A percentile compares a stretch with the other conserved stretches of the same genome.
Evolutionary conservation across 1,140 invertebrate genomes (phyloP).

Genomic region (Agrilus planipennis): DNA sequence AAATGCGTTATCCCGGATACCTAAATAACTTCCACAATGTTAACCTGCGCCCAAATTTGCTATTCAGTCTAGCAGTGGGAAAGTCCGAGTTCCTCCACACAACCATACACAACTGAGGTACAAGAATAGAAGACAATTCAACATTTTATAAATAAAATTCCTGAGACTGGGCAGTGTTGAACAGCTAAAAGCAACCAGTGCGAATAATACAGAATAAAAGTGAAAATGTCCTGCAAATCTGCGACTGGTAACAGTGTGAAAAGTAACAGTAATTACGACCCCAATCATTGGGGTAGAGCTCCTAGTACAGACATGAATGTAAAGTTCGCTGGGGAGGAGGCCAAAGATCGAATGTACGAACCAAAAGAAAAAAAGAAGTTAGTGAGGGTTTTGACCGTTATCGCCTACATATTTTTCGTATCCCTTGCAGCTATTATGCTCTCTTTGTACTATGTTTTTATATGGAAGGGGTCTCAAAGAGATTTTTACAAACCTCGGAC

Average conservation of each 20-base stretch:
- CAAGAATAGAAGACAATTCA: no score
- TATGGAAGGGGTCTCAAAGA: conserved; percentile 59
- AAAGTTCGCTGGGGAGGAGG: conserved; percentile 60
- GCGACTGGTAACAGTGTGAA: conserved; percentile 26
- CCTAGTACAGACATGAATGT: conserved; percentile 43
- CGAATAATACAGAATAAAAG: background rate
- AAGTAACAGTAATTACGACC: conserved; percentile 19
- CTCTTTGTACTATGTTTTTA: conserved; percentile 89
- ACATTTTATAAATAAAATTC: no score
- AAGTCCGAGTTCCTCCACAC: no score
- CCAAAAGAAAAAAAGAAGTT: conserved; percentile 75
- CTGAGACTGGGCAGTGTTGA: no score
- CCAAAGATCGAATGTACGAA: conserved; percentile 70
- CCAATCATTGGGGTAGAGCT: conserved; percentile 23
- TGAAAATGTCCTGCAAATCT: conserved; percentile 30
- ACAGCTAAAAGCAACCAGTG: background rate
- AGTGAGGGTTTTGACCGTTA: conserved; percentile 84
- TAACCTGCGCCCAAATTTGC: no score
- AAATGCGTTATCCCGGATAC: no score
- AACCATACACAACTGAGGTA: no score
- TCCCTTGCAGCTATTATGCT: conserved; percentile 90
- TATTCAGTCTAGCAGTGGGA: no score
- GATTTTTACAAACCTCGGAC: conserved; percentile 2
- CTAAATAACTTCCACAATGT: no score
- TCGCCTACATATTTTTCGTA: conserved; percentile 91